A percentile compares a stretch with the other conserved stretches of the same genome.
These are phyloP conservation scores for Oreochromis grahami DNA, from an alignment of 2,797 vertebrate genomes.

Conservation along the genomic window DNA sequence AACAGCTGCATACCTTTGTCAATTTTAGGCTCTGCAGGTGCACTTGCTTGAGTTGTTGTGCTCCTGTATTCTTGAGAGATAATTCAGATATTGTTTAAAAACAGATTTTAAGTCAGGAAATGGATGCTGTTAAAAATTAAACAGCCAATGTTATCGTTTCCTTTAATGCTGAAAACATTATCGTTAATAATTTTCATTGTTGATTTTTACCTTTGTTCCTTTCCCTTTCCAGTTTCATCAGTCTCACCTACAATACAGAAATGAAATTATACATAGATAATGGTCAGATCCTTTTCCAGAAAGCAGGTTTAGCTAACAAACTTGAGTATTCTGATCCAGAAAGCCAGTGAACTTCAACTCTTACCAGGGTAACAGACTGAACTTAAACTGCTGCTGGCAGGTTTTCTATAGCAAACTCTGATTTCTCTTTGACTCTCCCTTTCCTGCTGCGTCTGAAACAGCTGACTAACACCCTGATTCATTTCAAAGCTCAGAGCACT, in stretches of 20 bases:
- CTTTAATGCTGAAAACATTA: background rate
- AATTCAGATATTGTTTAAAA: background rate
- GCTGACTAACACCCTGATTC: background rate
- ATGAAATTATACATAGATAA: background rate
- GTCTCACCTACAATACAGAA: slow-evolving; percentile 73
- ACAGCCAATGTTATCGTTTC: background rate
- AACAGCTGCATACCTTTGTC: slow-evolving; percentile 83
- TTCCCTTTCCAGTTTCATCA: slow-evolving; percentile 76
- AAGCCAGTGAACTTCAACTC: background rate
- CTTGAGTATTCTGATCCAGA: background rate
- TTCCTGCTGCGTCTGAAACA: background rate
- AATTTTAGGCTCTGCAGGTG: slow-evolving; percentile 70
- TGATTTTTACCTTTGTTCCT: slow-evolving; percentile 81
- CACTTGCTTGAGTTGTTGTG: slow-evolving; percentile 79
- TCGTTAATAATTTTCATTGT: background rate
- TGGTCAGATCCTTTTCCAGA: background rate
- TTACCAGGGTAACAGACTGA: background rate
- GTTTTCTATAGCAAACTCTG: background rate
- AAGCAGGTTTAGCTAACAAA: background rate
- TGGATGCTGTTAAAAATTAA: background rate
- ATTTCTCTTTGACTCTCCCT: background rate
- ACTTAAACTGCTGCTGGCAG: background rate
- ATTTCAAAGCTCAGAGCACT: background rate
- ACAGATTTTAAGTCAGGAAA: background rate
- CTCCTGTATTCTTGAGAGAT: slow-evolving; percentile 73